Percentiles rank a stretch among this genome's conserved stretches.
These are phyloP conservation scores for Acrossocheilus fasciatus DNA, from an alignment of 2,797 vertebrate species.

Conservation along the genomic window DNA sequence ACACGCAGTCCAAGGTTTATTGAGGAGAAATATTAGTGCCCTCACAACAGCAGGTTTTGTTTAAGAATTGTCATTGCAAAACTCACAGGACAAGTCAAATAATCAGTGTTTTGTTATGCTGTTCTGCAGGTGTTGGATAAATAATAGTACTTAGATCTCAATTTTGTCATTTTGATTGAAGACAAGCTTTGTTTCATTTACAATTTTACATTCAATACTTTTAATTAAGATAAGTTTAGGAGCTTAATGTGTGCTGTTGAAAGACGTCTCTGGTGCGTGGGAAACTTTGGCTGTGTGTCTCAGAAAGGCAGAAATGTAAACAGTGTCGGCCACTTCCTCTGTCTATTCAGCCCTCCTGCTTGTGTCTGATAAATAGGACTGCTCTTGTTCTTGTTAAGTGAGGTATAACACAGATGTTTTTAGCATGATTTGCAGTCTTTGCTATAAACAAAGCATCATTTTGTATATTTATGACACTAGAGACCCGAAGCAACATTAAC, in stretches of 20 bases:
- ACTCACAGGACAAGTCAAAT: slow-evolving; percentile 8
- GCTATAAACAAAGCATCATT: slow-evolving; percentile 47
- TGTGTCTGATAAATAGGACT: slow-evolving; percentile 56
- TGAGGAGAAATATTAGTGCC: background rate
- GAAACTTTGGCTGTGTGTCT: slow-evolving; percentile 59
- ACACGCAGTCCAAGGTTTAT: slow-evolving; percentile 25
- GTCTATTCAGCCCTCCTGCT: slow-evolving; percentile 55
- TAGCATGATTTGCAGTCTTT: slow-evolving; percentile 54
- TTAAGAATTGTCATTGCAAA: slow-evolving; percentile 2
- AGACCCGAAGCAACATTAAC: background rate
- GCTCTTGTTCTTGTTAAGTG: slow-evolving; percentile 59
- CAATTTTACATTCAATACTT: background rate
- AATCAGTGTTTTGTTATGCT: slow-evolving; percentile 10
- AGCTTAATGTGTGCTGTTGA: background rate
- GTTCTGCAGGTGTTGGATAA: slow-evolving; percentile 14
- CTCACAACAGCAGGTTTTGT: slow-evolving; percentile 15
- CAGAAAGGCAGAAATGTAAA: slow-evolving; percentile 62
- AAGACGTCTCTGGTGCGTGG: slow-evolving; percentile 53
- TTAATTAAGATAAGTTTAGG: slow-evolving; percentile 31
- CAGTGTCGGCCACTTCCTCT: slow-evolving; percentile 61
- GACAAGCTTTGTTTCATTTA: slow-evolving; percentile 5
- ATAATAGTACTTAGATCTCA: background rate
- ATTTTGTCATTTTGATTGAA: slow-evolving; percentile 3
- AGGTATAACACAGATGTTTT: slow-evolving; percentile 57
- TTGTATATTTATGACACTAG: slow-evolving; percentile 31